Evolutionary conservation across 2,797 vertebrate genomes (phyloP).

Genomic region (Danio choprae): DNA sequence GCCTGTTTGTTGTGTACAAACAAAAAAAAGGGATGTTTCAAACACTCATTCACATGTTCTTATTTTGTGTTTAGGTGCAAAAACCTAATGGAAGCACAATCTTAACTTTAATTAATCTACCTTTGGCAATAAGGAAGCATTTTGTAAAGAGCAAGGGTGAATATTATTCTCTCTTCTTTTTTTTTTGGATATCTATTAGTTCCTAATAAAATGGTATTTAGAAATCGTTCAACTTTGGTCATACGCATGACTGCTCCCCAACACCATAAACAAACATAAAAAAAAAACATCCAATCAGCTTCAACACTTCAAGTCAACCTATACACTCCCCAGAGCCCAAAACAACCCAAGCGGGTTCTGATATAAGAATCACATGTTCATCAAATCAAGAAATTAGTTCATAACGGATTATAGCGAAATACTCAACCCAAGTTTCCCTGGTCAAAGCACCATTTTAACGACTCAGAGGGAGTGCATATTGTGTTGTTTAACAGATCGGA

Average conservation of each 20-base stretch:
- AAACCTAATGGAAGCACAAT: conserved; percentile 60
- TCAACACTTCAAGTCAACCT: not conserved
- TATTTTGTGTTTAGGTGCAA: conserved; percentile 43
- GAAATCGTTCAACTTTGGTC: conserved; percentile 26
- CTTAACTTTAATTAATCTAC: conserved; percentile 51
- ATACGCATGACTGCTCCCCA: conserved; percentile 39
- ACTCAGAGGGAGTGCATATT: conserved; percentile 12
- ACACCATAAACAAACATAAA: not conserved
- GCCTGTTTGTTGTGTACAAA: conserved; percentile 52
- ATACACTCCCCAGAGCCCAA: not conserved
- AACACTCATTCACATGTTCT: conserved; percentile 53
- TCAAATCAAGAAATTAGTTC: conserved; percentile 5
- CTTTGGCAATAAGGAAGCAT: conserved; percentile 66
- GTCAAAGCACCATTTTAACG: conserved; percentile 52
- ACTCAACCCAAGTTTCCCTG: conserved; percentile 26
- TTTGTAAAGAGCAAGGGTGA: conserved; percentile 24
- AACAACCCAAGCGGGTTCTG: not conserved
- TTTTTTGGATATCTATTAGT: conserved; percentile 13
- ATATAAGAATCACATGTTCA: not conserved
- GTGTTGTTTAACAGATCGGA: conserved; percentile 32
- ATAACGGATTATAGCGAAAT: conserved; percentile 38
- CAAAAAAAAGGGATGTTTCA: conserved; percentile 50
- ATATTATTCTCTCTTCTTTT: not conserved
- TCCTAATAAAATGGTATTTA: conserved; percentile 21
- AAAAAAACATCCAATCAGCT: conserved; percentile 3